Evolutionary conservation across 2,888 invertebrate species (phyloP), one percentile per base, ranked within the genome.

Genomic region (Nudaria mundana): DNA sequence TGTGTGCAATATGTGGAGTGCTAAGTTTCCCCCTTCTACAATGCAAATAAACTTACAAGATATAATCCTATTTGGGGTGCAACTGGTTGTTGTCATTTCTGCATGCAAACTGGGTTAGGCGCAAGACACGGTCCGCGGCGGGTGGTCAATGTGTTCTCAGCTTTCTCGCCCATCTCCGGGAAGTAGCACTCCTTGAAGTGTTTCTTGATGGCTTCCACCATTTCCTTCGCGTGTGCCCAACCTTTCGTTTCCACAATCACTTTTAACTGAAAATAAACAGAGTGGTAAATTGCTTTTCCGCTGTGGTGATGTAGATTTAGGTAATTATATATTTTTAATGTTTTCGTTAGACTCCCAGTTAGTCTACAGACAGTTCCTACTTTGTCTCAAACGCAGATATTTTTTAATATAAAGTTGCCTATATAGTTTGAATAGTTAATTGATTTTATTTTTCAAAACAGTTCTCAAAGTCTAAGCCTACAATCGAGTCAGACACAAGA

Each of bases 191-290:
- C 94, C 51, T 92, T 92, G 74, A 95, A 96, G 71, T 95, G 59
- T 51, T 79, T 84, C 65, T 85, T 85, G 12, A 87, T 61, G 58
- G 57, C 49, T 29, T 84, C 81, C 28, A 80, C 57, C 40, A 88
- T 39, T 28, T 76, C 91, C 63, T 79, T 85, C 0, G 93, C 92
- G 71, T 98, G 97, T 1, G 93, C 91, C 85, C 92, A 91, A 66
- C 97, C 97, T 64, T 94, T 90, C 0, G 97, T 97, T 84, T 98
- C 98, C 54, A 94, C 95, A 12, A 97, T 92, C 6, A 97, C 93
- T 84, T 95, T 95, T 2, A 96, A 92, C 95, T 95, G 79, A 8
- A 76, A 75, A 10, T 54, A 22, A 14, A 18, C n/a, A n/a, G n/a
- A n/a, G n/a, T n/a, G n/a, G n/a, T n/a, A n/a, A n/a, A n/a, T n/a